A percentile compares a stretch with the other conserved stretches of the same genome.
These are phyloP conservation scores for Monodelphis domestica DNA, from an alignment of 2,797 vertebrate species.

Conservation along the genomic window DNA sequence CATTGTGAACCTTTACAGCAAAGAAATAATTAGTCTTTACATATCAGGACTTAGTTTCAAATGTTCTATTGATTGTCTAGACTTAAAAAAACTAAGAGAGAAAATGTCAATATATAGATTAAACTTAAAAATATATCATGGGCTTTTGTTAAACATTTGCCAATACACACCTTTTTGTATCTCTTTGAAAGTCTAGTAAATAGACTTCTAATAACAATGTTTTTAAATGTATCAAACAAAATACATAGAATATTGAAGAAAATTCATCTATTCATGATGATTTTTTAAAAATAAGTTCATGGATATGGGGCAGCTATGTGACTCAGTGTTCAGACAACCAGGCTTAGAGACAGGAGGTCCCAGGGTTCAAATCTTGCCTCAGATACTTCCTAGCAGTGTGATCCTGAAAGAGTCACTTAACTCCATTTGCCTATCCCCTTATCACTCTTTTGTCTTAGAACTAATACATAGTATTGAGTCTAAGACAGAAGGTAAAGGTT, in stretches of 20 bases:
- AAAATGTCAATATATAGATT: not conserved
- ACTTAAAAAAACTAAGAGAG: not conserved
- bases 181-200: not conserved
- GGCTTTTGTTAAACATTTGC: not conserved
- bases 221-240: not conserved
- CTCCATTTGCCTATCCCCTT: no score
- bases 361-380: no score
- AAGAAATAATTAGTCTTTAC: not conserved
- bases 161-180: not conserved
- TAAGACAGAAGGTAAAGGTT: no score
- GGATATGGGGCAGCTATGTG: no score
- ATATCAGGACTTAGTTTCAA: not conserved
- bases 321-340: no score
- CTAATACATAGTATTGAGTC: no score
- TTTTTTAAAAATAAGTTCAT: not conserved
- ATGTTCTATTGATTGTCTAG: not conserved
- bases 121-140: not conserved
- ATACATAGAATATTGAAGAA: not conserved
- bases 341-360: no score
- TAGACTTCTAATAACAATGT: not conserved
- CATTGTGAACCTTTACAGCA: no score
- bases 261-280: not conserved
- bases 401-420: no score
- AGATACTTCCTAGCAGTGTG: no score
- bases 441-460: no score